These are phyloP conservation scores for Zophobas atratus DNA, from an alignment of 1,140 invertebrate species.

Conservation along the genomic window DNA sequence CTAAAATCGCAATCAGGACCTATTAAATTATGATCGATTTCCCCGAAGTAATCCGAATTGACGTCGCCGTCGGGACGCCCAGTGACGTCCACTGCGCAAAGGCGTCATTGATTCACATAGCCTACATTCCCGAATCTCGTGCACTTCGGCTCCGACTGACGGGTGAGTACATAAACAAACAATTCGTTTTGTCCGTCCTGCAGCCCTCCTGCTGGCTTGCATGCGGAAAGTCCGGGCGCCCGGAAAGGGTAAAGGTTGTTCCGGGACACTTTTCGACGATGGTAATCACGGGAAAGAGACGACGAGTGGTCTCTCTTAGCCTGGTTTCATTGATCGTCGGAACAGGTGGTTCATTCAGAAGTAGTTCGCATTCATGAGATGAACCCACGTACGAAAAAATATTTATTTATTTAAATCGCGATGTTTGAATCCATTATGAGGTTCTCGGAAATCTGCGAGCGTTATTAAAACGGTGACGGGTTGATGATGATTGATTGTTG, in stretches of 20 bases:
- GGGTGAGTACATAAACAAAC: conserved; percentile 57
- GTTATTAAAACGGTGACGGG: background rate
- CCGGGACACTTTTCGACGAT: background rate
- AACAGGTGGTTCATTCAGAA: conserved; percentile 59
- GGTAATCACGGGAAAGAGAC: background rate
- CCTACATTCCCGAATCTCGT: conserved; percentile 49
- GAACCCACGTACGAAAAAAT: conserved; percentile 29
- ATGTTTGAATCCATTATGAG: conserved; percentile 8
- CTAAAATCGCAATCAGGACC: conserved; percentile 39
- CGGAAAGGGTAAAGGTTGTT: background rate
- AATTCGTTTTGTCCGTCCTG: conserved; percentile 1
- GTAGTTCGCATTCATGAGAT: conserved; percentile 41
- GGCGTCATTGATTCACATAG: conserved; percentile 55
- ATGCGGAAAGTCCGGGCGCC: conserved; percentile 1
- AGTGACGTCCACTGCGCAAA: conserved; percentile 51
- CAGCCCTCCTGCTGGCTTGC: background rate
- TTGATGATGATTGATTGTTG: background rate
- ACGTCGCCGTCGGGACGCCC: conserved; percentile 52
- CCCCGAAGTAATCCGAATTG: conserved; percentile 36
- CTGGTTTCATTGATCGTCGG: conserved; percentile 53
- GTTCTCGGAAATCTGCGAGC: background rate
- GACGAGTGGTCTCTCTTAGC: conserved; percentile 1
- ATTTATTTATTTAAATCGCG: conserved; percentile 32
- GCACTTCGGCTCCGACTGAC: conserved; percentile 51
- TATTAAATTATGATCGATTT: conserved; percentile 50